These are phyloP conservation scores for Myocastor coypus DNA, from an alignment of 2,113 vertebrate genomes.

Conservation along the genomic window DNA sequence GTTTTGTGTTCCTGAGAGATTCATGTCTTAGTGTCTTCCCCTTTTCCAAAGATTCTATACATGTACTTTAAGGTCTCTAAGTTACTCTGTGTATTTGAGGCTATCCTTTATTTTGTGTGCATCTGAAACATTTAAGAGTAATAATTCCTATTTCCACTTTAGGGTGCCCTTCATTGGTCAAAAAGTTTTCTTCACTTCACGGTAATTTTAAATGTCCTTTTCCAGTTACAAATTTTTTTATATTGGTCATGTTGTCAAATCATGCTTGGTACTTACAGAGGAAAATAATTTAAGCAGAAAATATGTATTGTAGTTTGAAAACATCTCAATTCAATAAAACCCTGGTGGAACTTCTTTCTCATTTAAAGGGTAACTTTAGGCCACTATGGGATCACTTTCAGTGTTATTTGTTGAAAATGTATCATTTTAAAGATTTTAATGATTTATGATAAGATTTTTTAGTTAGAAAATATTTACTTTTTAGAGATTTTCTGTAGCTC, in stretches of 20 bases:
- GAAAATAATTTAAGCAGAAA: slow-evolving; percentile 7
- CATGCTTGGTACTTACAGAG: background rate
- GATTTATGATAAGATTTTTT: slow-evolving; percentile 5
- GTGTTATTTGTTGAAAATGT: slow-evolving; percentile 46
- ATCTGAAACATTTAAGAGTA: background rate
- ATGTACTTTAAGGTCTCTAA: background rate
- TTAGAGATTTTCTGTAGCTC: background rate
- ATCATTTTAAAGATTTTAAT: background rate
- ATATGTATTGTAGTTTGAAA: background rate
- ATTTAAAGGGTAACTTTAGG: slow-evolving; percentile 5
- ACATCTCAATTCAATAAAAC: background rate
- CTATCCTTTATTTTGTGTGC: background rate
- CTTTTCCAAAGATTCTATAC: background rate
- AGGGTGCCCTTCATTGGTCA: background rate
- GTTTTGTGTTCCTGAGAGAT: background rate
- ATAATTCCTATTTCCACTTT: background rate
- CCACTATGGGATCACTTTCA: background rate
- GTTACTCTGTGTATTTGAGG: background rate
- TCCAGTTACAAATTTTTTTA: background rate
- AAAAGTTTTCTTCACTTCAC: background rate
- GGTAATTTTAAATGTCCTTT: slow-evolving; percentile 7
- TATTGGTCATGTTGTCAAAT: background rate
- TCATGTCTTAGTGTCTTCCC: background rate
- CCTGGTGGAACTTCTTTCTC: background rate
- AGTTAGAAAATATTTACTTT: background rate